These are phyloP conservation scores for Camponotus fellah DNA, from an alignment of 2,888 invertebrate species.

Conservation along the genomic window DNA sequence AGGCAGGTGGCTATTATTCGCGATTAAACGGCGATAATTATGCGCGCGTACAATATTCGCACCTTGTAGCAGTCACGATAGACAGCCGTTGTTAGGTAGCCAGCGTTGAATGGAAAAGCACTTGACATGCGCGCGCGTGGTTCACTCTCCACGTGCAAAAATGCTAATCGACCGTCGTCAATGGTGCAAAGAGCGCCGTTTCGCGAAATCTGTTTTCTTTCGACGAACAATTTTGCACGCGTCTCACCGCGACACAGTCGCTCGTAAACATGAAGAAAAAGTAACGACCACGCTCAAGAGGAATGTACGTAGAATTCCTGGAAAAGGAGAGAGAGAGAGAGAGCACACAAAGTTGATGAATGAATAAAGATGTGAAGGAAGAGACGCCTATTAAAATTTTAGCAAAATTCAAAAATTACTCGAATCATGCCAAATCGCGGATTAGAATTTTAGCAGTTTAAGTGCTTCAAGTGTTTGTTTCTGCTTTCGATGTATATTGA, in stretches of 20 bases:
- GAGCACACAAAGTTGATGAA: background rate
- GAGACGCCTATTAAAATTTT: background rate
- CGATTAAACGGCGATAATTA: slow-evolving; percentile 51
- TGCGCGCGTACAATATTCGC: slow-evolving; percentile 34
- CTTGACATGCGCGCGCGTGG: slow-evolving; percentile 8
- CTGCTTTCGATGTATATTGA: background rate
- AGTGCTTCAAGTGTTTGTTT: background rate
- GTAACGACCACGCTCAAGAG: slow-evolving; percentile 15
- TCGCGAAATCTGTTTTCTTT: slow-evolving; percentile 46
- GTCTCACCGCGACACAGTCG: slow-evolving; percentile 9
- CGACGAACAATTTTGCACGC: slow-evolving; percentile 21
- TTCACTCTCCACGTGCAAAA: slow-evolving; percentile 46
- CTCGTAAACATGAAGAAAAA: slow-evolving; percentile 26
- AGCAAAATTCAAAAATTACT: background rate
- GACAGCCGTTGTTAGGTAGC: slow-evolving; percentile 28
- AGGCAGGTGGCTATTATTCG: slow-evolving; percentile 40
- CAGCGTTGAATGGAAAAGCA: slow-evolving; percentile 38
- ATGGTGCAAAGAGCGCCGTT: slow-evolving; percentile 43
- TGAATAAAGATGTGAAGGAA: background rate
- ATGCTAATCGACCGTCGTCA: slow-evolving; percentile 46
- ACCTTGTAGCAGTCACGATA: slow-evolving; percentile 29
- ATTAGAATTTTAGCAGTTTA: background rate
- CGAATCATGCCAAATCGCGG: background rate
- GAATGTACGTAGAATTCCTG: slow-evolving; percentile 14
- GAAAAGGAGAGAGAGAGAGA: too few relatives aligned